Base-by-base conservation (phyloP, 2,113 vertebrate species). In the Neodontobutis hainanensis region DNA sequence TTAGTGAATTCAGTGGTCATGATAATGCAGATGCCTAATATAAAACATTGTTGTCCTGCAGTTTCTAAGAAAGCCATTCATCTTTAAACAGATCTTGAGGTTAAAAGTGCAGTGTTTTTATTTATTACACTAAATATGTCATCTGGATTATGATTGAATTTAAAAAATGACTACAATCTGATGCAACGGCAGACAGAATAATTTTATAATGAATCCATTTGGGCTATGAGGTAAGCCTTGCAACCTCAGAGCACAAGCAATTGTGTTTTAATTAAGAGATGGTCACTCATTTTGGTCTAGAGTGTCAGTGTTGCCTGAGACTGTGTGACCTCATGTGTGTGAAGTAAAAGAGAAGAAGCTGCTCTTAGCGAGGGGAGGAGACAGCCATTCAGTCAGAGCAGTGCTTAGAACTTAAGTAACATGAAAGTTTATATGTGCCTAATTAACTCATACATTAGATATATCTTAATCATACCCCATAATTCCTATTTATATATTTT, bases 191-290 rank as follows among this genome's bases (percentile, higher is more conserved):
- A 38, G 65, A 81, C 70, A 80, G 60, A 86, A 78, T 71, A 62
- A 71, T 81, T 73, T 65, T 75, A 49, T 77, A 73, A 85, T 84
- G 47, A 85, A 70, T 73, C 80, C 74, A 55, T 45, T 8, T 47
- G 72, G 52, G 68, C 66, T 55, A 27, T 59, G 63, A 88, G 85
- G 68, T 90, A 73, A 72, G 58, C 66, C 42, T 68, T 64, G 66
- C 67, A 65, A 80, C 66, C 69, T 78, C 70, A 83, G 84, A 69
- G 73, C 44, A 36, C 70, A 74, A 73, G 56, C 77, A 74, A 84
- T 90, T 89, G 91, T 85, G 80, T 92, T 91, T 91, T 92, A 91
- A 92, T 93, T 92, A 92, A 91, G 90, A 90, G 87, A 91, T 89
- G 86, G 81, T 87, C 68, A 72, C 75, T 92, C 68, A 40, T 78